Conservation (phyloP, 35 echinoderm and acorn worm species). For the Patiria miniata region DNA sequence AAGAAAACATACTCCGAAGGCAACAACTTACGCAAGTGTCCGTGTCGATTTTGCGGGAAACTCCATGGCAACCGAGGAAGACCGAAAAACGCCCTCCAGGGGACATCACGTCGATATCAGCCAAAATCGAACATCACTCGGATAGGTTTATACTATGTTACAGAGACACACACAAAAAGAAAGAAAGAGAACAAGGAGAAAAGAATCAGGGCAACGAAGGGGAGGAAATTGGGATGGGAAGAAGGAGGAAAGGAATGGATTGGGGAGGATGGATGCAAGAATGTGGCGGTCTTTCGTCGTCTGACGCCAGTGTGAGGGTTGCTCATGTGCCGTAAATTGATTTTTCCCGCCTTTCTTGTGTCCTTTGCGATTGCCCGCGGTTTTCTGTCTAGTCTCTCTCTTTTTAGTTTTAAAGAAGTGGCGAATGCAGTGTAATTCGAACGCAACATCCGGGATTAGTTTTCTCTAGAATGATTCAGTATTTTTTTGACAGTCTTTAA, state of each 20-base stretch:
- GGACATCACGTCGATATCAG: conserved; percentile 2
- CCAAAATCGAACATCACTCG: conserved; percentile 24
- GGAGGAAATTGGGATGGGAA: no score
- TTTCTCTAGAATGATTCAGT: no score
- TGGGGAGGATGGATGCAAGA: background rate
- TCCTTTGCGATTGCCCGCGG: background rate
- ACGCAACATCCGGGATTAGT: no score
- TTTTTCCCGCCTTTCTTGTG: background rate
- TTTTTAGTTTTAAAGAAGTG: no score
- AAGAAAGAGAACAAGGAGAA: no score
- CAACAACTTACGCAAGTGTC: background rate
- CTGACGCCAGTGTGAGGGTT: background rate
- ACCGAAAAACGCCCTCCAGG: background rate
- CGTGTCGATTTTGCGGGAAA: conserved; percentile 1
- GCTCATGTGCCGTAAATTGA: background rate
- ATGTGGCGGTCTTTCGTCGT: background rate
- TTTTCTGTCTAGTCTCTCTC: no score
- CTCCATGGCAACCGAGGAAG: background rate
- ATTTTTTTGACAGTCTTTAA: no score
- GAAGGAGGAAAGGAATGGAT: background rate
- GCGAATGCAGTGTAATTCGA: no score
- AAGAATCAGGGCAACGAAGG: no score
- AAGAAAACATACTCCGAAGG: no score
- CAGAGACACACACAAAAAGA: background rate
- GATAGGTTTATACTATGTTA: conserved; percentile 18